These are phyloP conservation scores for Emydoidea blandingii DNA, from an alignment of 2,797 vertebrate genomes.

Conservation along the genomic window DNA sequence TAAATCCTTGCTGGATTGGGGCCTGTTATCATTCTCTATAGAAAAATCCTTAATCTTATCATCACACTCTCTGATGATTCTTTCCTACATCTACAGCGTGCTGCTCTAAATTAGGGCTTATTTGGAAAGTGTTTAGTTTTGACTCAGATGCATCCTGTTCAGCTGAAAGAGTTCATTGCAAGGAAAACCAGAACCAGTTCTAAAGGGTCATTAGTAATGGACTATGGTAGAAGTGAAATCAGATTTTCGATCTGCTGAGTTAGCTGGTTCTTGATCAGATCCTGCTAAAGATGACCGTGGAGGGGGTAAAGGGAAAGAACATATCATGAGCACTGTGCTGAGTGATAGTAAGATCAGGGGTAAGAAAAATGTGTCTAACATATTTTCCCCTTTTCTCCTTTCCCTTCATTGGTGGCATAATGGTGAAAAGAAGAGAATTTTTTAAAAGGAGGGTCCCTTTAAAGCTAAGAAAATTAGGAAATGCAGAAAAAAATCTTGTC, in stretches of 20 bases:
- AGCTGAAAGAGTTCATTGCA: background rate
- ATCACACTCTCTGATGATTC: background rate
- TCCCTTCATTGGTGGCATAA: background rate
- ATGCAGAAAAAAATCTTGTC: background rate
- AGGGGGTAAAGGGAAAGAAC: slow-evolving; percentile 34
- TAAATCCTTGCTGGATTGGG: background rate
- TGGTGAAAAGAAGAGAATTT: background rate
- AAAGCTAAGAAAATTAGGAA: background rate
- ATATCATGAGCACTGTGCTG: background rate
- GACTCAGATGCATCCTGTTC: background rate
- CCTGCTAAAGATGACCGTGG: slow-evolving; percentile 38
- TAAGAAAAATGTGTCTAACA: background rate
- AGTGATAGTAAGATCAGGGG: background rate
- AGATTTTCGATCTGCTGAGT: slow-evolving; percentile 56
- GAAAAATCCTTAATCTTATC: slow-evolving; percentile 1
- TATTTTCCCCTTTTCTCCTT: background rate
- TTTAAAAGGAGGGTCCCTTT: background rate
- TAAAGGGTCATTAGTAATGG: background rate
- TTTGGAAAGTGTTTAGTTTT: background rate
- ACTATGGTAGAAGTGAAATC: slow-evolving; percentile 25
- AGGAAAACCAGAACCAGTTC: background rate
- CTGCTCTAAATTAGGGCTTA: background rate
- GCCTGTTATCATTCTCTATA: background rate
- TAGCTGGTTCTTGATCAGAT: slow-evolving; percentile 35
- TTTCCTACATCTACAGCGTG: accelerated